These are phyloP conservation scores for Acropternis orthonyx DNA, from an alignment of 2,797 vertebrate genomes.

Conservation along the genomic window DNA sequence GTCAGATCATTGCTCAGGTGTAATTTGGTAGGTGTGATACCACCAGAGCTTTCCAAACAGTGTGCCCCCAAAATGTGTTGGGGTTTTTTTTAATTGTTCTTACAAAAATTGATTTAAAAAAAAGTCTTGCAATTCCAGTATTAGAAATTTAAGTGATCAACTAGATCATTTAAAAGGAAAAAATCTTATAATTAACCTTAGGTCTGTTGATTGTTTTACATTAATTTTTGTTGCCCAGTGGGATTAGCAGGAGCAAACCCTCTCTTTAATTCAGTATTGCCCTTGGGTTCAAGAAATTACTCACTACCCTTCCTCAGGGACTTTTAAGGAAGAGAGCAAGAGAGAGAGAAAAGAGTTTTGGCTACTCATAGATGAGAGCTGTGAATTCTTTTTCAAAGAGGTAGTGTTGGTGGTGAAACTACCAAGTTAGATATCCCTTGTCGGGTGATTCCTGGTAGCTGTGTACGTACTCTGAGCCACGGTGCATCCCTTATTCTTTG, in stretches of 20 bases:
- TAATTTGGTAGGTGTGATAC: not conserved
- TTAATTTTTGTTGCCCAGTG: not conserved
- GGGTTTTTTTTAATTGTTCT: not conserved
- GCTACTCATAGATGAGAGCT: not conserved
- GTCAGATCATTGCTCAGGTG: not conserved
- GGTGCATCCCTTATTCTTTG: rapidly evolving
- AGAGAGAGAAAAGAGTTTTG: not conserved
- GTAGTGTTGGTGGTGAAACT: not conserved
- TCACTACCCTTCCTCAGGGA: not conserved
- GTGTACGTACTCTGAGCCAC: not conserved
- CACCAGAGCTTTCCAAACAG: not conserved
- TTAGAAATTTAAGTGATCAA: not conserved
- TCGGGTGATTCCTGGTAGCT: not conserved
- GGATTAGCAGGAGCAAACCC: not conserved
- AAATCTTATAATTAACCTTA: not conserved
- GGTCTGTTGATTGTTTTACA: not conserved
- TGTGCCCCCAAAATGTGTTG: not conserved
- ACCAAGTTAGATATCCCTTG: not conserved
- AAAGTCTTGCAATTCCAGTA: not conserved
- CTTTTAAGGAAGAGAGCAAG: not conserved
- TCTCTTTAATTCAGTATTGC: not conserved
- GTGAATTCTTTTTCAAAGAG: not conserved
- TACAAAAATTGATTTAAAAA: not conserved
- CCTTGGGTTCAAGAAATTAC: not conserved
- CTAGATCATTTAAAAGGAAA: not conserved